Evolutionary conservation across 2,797 vertebrate genomes (phyloP).

Genomic region (Rhynchonycteris naso): DNA sequence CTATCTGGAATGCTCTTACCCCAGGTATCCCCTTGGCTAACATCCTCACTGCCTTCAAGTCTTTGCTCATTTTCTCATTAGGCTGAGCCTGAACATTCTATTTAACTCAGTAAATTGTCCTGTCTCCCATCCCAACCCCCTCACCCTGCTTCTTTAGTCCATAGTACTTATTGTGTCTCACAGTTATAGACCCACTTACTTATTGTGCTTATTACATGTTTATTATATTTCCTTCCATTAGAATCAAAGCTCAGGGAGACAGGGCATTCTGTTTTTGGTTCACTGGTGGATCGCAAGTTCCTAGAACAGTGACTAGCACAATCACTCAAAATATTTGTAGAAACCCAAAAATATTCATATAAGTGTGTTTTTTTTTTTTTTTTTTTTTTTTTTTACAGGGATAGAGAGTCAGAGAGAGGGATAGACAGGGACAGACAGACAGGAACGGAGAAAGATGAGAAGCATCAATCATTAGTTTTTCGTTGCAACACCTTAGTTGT

Average conservation of each 20-base stretch:
- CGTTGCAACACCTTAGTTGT: too few relatives aligned
- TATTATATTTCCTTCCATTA: not conserved
- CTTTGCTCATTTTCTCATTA: not conserved
- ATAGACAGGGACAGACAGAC: too few relatives aligned
- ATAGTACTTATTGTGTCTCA: not conserved
- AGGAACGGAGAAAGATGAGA: too few relatives aligned
- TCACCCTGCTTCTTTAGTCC: not conserved
- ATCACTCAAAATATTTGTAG: not conserved
- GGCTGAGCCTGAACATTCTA: not conserved
- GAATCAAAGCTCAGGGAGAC: not conserved
- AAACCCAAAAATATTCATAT: too few relatives aligned
- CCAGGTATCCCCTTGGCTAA: not conserved
- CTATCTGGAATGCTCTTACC: not conserved
- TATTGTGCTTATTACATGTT: not conserved
- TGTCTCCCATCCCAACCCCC: not conserved
- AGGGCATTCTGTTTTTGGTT: not conserved
- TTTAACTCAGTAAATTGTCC: not conserved
- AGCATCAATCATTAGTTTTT: too few relatives aligned
- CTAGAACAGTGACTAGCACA: not conserved
- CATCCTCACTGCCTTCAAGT: not conserved
- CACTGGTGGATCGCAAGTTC: not conserved
- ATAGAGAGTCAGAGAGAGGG: too few relatives aligned
- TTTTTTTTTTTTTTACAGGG: too few relatives aligned
- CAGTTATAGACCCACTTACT: too few relatives aligned
- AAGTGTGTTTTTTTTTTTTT: too few relatives aligned